Conservation (phyloP, 2,797 vertebrate species). For the Falco biarmicus region DNA sequence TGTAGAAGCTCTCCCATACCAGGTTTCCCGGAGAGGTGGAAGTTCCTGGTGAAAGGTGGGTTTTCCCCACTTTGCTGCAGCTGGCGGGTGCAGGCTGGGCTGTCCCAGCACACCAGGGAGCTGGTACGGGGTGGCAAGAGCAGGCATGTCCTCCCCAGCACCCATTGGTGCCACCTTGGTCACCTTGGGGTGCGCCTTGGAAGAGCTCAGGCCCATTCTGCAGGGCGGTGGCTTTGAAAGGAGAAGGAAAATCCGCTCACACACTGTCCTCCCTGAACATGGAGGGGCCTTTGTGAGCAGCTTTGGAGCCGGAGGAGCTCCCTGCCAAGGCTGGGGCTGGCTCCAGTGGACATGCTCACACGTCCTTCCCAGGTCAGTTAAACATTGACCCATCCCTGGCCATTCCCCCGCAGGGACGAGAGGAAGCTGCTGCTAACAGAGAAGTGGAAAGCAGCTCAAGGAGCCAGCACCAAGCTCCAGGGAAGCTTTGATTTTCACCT, state of each 20-base stretch:
- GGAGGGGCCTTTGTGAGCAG: rapidly evolving
- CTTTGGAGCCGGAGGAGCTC: rapidly evolving
- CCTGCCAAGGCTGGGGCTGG: background rate
- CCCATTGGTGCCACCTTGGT: constrained; percentile 81
- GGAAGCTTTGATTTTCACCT: background rate
- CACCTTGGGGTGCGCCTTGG: constrained; percentile 76
- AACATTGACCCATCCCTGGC: constrained; percentile 74
- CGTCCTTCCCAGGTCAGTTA: constrained; percentile 61
- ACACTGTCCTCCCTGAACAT: rapidly evolving
- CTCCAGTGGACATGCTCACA: constrained; percentile 15
- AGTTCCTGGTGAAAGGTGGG: constrained; percentile 30
- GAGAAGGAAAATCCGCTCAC: background rate
- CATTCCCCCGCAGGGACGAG: background rate
- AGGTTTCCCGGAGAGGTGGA: constrained; percentile 75
- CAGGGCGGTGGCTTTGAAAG: background rate
- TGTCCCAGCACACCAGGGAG: background rate
- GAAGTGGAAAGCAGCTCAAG: background rate
- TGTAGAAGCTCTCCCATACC: constrained; percentile 60
- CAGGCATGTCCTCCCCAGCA: background rate
- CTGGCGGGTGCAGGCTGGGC: background rate
- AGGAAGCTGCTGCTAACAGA: background rate
- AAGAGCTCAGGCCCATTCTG: constrained; percentile 83
- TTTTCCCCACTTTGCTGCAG: background rate
- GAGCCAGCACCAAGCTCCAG: background rate
- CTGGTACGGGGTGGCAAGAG: rapidly evolving